A percentile compares a stretch with the other conserved stretches of the same genome.
phyloP scores from a whole-genome alignment of 2,888 invertebrate genomes.

The Troides oblongomaculatus region DNA sequence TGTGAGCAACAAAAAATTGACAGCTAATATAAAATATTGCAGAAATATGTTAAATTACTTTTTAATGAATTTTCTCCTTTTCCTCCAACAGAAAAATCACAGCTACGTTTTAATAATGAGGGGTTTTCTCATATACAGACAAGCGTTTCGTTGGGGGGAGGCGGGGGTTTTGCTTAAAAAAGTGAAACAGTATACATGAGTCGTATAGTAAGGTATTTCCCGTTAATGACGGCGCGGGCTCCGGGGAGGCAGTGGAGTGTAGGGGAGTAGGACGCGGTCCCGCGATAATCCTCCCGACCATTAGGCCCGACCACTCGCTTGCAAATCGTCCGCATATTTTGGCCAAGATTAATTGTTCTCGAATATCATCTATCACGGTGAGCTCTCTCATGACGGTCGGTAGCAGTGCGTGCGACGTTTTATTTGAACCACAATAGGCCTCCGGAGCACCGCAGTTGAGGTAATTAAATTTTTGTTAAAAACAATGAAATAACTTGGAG shows the following conservation, averaged over 20 bases:
- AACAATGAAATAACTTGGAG: slow-evolving; percentile 46
- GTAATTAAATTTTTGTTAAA: slow-evolving; percentile 68
- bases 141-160: too few species aligned
- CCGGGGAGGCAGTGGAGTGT: slow-evolving; percentile 31
- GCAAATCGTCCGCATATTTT: slow-evolving; percentile 80
- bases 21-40: slow-evolving; percentile 2
- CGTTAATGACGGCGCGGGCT: slow-evolving; percentile 67
- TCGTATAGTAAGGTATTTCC: slow-evolving; percentile 44
- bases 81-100: too few species aligned
- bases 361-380: slow-evolving; percentile 80
- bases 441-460: slow-evolving; percentile 56
- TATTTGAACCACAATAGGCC: slow-evolving; percentile 70
- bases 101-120: too few species aligned
- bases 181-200: slow-evolving; percentile 5
- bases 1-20: slow-evolving; percentile 28
- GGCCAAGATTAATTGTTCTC: slow-evolving; percentile 79
- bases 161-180: background rate
- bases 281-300: slow-evolving; percentile 75
- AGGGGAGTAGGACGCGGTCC: slow-evolving; percentile 52
- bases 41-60: too few species aligned
- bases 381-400: slow-evolving; percentile 74
- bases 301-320: slow-evolving; percentile 78
- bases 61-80: too few species aligned
- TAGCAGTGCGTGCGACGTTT: slow-evolving; percentile 76
- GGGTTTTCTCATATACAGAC: too few species aligned